A percentile compares a stretch with the other conserved stretches of the same genome.
Evolutionary conservation across 1,140 invertebrate genomes (phyloP).

Genomic region (Zaprionus gabonicus): DNA sequence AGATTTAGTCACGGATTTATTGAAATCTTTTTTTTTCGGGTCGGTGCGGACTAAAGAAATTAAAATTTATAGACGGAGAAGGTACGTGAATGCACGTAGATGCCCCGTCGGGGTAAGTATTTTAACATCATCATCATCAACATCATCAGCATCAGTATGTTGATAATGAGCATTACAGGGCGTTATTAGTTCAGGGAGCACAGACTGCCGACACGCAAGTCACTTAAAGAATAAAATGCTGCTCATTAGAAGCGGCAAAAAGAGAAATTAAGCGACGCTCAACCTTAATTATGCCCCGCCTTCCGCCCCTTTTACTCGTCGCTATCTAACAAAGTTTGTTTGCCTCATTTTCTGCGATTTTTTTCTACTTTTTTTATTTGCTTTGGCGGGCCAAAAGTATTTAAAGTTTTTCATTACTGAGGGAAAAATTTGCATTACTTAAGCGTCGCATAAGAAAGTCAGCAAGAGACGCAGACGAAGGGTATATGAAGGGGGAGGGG

Average conservation of each 20-base stretch:
- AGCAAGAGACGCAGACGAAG: not conserved
- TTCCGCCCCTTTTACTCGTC: slow-evolving; percentile 1
- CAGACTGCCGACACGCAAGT: slow-evolving; percentile 57
- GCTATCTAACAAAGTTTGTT: slow-evolving; percentile 64
- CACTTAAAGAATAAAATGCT: slow-evolving; percentile 78
- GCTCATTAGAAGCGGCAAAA: slow-evolving; percentile 68
- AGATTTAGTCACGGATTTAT: not conserved
- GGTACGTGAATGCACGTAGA: slow-evolving; percentile 18
- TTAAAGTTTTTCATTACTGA: slow-evolving; percentile 66
- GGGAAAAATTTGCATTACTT: slow-evolving; percentile 51
- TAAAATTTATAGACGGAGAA: slow-evolving; percentile 26
- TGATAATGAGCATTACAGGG: slow-evolving; percentile 29
- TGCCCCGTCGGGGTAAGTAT: not conserved
- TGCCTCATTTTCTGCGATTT: slow-evolving; percentile 50
- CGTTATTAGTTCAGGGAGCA: slow-evolving; percentile 47
- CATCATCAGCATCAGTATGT: slow-evolving; percentile 29
- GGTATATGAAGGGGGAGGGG: not conserved
- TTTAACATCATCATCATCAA: slow-evolving; percentile 39
- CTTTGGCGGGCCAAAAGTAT: slow-evolving; percentile 52
- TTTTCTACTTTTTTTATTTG: slow-evolving; percentile 41
- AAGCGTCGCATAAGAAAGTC: slow-evolving; percentile 40
- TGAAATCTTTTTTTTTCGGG: slow-evolving; percentile 27
- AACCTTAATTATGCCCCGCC: slow-evolving; percentile 72
- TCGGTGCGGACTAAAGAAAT: not conserved
- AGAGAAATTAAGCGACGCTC: slow-evolving; percentile 70